These are phyloP conservation scores for Clupea harengus DNA, from an alignment of 2,113 vertebrate genomes.

Conservation along the genomic window DNA sequence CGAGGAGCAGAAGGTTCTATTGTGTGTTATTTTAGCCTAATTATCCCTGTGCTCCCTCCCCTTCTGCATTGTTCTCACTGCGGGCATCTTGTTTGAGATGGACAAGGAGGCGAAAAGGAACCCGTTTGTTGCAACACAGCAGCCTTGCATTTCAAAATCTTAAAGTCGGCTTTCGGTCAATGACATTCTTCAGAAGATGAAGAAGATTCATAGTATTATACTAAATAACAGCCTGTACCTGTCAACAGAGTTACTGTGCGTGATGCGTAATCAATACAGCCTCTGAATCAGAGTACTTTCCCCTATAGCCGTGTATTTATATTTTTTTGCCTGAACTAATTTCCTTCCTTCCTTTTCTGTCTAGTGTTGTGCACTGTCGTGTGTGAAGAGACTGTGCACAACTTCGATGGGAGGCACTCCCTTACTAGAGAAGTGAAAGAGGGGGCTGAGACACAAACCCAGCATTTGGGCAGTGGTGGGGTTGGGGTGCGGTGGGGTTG, in stretches of 20 bases:
- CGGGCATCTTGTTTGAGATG: not conserved
- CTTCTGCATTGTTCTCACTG: not conserved
- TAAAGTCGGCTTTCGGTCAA: not conserved
- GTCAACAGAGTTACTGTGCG: not conserved
- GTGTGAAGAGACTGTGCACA: not conserved
- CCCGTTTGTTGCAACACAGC: not conserved
- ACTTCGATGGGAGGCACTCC: constrained; percentile 19
- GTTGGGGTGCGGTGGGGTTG: not conserved
- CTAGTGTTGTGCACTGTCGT: not conserved
- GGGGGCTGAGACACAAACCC: constrained; percentile 12
- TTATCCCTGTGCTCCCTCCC: not conserved
- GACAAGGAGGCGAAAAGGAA: not conserved
- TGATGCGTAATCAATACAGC: not conserved
- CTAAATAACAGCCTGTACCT: not conserved
- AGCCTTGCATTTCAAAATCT: not conserved
- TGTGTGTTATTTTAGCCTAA: constrained; percentile 5
- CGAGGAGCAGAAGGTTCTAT: not conserved
- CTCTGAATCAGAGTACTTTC: not conserved
- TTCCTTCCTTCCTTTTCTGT: not conserved
- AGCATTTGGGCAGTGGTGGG: constrained; percentile 16
- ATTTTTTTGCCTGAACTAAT: not conserved
- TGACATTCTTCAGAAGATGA: not conserved
- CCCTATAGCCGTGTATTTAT: not conserved
- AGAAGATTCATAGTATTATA: not conserved
- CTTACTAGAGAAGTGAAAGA: constrained; percentile 69